Percentiles rank a stretch among this genome's conserved stretches.
Evolutionary conservation across 2,797 vertebrate species (phyloP).

Genomic region (Hybognathus amarus): DNA sequence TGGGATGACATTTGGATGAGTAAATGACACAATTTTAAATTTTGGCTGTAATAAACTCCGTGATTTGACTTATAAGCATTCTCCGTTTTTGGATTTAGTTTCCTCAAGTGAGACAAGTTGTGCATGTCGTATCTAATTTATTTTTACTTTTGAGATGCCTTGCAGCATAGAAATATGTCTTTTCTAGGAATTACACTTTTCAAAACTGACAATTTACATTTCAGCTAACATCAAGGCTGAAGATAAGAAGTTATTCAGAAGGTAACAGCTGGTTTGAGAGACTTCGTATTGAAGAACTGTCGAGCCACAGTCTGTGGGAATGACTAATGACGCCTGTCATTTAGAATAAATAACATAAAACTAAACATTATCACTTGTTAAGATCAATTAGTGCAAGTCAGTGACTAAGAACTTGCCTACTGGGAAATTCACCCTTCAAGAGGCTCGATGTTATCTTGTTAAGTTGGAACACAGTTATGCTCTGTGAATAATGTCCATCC

Average conservation of each 20-base stretch:
- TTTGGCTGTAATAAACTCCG: not conserved
- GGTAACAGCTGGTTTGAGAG: constrained; percentile 22
- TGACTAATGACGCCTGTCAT: constrained; percentile 50
- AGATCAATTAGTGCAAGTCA: constrained; percentile 52
- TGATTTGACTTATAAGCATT: not conserved
- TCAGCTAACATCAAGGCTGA: constrained; percentile 12
- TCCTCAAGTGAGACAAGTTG: not conserved
- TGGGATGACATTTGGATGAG: not conserved
- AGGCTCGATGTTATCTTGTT: constrained; percentile 35
- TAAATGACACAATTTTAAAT: not conserved
- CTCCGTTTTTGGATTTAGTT: not conserved
- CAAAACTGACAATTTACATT: not conserved
- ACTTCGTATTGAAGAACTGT: constrained; percentile 16
- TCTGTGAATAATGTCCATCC: constrained; percentile 57
- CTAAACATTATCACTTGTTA: constrained; percentile 46
- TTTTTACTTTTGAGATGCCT: not conserved
- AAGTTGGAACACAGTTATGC: constrained; percentile 51
- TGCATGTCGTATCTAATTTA: not conserved
- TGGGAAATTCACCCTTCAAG: constrained; percentile 27
- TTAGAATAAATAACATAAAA: constrained; percentile 43
- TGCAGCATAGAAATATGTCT: not conserved
- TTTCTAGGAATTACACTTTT: not conserved
- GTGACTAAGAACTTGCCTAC: constrained; percentile 20
- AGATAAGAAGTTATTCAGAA: constrained; percentile 10
- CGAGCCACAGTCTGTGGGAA: constrained; percentile 1